Evolutionary conservation across 1,140 invertebrate genomes (phyloP).

Genomic region (Drosophila nasuta): DNA sequence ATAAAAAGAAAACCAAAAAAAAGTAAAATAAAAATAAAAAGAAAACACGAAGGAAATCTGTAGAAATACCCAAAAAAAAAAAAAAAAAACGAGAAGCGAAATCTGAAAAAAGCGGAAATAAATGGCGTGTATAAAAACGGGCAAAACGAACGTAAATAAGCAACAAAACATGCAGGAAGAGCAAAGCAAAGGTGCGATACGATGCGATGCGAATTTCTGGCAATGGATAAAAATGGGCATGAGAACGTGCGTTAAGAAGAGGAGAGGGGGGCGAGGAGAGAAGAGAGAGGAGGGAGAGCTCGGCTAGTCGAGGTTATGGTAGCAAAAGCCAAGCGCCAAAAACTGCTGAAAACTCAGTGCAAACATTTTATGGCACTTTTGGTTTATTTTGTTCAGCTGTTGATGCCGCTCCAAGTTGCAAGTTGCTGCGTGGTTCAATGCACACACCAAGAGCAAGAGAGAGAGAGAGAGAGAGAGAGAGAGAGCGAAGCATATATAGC

Average conservation of each 20-base stretch:
- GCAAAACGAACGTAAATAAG: conserved; percentile 67
- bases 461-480: background rate
- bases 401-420: conserved; percentile 42
- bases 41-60: conserved; percentile 22
- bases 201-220: conserved; percentile 42
- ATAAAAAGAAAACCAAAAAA: conserved; percentile 11
- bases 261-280: background rate
- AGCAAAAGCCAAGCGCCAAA: conserved; percentile 43
- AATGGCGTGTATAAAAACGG: conserved; percentile 75
- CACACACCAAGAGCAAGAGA: conserved; percentile 35
- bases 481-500: conserved; percentile 41
- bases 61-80: conserved; percentile 23
- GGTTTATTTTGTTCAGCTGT: conserved; percentile 65
- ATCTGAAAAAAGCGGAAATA: conserved; percentile 57
- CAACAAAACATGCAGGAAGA: conserved; percentile 46
- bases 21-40: background rate
- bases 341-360: conserved; percentile 63
- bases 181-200: conserved; percentile 40
- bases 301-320: background rate
- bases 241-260: background rate
- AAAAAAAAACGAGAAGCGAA: conserved; percentile 25
- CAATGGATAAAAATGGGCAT: conserved; percentile 27
- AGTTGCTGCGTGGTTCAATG: conserved; percentile 41
- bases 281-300: background rate
- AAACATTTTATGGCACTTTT: conserved; percentile 82